Evolutionary conservation across 2,113 vertebrate species (phyloP).

Genomic region (Paracanthobrama guichenoti): DNA sequence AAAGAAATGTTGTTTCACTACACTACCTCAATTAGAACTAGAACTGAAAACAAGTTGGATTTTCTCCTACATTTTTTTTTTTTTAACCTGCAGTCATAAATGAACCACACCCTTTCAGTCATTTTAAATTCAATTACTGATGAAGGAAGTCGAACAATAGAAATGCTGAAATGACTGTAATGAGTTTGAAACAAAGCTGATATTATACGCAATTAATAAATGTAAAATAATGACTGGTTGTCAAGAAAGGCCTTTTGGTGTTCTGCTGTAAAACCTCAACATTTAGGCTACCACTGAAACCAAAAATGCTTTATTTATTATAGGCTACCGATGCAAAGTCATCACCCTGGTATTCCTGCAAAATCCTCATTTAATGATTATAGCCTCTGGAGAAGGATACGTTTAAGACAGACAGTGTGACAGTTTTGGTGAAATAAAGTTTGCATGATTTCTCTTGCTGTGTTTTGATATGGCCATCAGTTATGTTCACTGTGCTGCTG

Average conservation of each 20-base stretch:
- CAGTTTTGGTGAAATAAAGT: neutral
- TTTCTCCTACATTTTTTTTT: neutral
- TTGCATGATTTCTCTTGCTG: slow-evolving; percentile 7
- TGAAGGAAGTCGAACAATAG: neutral
- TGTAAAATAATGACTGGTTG: neutral
- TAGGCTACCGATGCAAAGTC: neutral
- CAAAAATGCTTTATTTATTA: neutral
- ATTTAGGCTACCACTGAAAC: neutral
- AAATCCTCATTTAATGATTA: too few species aligned
- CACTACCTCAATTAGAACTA: neutral
- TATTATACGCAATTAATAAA: neutral
- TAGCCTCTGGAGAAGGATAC: neutral
- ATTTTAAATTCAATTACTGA: neutral
- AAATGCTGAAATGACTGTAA: neutral
- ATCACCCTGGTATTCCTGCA: neutral
- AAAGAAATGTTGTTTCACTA: neutral
- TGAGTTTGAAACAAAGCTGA: neutral
- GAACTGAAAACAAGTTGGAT: neutral
- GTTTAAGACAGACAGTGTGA: neutral
- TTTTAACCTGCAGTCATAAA: neutral
- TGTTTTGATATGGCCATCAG: slow-evolving; percentile 18
- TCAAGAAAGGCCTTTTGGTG: neutral
- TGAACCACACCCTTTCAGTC: neutral
- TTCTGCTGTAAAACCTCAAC: neutral
- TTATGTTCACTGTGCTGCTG: slow-evolving; percentile 25